Conservation (phyloP, 1,140 invertebrate genomes). For the Micrasema minimum region DNA sequence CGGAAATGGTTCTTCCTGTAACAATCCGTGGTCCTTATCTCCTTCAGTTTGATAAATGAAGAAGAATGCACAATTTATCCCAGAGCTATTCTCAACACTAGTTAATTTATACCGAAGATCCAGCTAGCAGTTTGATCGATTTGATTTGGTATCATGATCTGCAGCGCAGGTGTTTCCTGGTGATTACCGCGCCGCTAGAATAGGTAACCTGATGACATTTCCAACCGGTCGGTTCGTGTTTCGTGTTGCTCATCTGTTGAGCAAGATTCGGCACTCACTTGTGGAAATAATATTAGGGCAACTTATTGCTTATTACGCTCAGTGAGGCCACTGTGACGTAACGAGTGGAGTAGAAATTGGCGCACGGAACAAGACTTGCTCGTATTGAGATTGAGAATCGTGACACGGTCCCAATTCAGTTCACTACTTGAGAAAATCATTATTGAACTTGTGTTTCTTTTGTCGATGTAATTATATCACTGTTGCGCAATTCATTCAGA, state of each 20-base stretch:
- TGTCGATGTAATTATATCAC: neutral
- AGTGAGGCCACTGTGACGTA: neutral
- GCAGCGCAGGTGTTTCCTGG: no score
- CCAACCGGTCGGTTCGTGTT: neutral
- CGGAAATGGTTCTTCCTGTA: no score
- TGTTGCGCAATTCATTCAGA: no score
- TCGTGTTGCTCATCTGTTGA: conserved; percentile 11
- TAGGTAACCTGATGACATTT: no score
- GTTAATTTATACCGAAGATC: no score
- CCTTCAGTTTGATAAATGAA: no score
- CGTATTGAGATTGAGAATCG: conserved; percentile 6
- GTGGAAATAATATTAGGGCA: conserved; percentile 11
- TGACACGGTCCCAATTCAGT: conserved; percentile 11
- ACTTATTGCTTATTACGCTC: conserved; percentile 1
- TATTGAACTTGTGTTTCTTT: neutral
- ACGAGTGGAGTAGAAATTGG: neutral
- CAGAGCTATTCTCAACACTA: no score
- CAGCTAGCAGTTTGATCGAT: no score
- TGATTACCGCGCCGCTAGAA: no score
- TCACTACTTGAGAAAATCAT: neutral
- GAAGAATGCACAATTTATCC: no score
- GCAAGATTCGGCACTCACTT: neutral
- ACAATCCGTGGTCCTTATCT: no score
- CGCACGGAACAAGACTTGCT: conserved; percentile 3
- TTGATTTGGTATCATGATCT: no score